These are phyloP conservation scores for Homarus gammarus DNA, from an alignment of 2,888 invertebrate species.

Conservation along the genomic window DNA sequence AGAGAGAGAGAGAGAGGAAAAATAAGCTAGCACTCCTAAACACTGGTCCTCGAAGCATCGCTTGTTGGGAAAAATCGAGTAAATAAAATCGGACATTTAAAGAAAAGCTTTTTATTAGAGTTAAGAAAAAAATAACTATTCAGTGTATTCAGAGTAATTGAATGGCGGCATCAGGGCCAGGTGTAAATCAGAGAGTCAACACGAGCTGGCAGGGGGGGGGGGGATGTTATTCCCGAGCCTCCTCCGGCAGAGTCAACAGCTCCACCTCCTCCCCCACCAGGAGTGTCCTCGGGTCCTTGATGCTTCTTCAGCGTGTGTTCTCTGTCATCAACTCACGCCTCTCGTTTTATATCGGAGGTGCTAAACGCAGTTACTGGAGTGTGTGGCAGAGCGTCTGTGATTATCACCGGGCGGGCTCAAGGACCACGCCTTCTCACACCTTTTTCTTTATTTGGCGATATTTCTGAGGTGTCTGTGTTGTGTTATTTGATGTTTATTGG, in stretches of 20 bases:
- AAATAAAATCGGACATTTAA: not conserved
- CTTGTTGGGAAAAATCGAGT: not conserved
- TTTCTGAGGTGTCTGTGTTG: constrained; percentile 16
- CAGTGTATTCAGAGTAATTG: constrained; percentile 49
- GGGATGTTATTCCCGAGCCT: constrained; percentile 58
- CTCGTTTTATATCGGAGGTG: constrained; percentile 58
- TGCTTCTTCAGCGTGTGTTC: constrained; percentile 54
- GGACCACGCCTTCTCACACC: not conserved
- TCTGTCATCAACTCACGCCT: constrained; percentile 48
- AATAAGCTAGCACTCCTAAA: not conserved
- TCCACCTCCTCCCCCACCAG: not conserved
- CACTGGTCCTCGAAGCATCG: not conserved
- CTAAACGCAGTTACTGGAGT: constrained; percentile 50
- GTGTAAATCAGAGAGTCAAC: constrained; percentile 64
- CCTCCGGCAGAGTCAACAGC: constrained; percentile 45
- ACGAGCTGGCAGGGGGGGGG: constrained; percentile 43
- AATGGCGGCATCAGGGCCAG: constrained; percentile 60
- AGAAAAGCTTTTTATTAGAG: no score
- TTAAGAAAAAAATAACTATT: constrained; percentile 25
- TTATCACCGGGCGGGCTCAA: constrained; percentile 16
- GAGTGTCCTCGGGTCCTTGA: constrained; percentile 33
- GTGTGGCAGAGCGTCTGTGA: constrained; percentile 31
- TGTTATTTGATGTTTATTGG: constrained; percentile 37
- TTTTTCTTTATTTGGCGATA: constrained; percentile 25
- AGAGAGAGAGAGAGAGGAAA: constrained; percentile 16